Conservation (phyloP, 2,113 vertebrate genomes). For the Macquaria ambigua region DNA sequence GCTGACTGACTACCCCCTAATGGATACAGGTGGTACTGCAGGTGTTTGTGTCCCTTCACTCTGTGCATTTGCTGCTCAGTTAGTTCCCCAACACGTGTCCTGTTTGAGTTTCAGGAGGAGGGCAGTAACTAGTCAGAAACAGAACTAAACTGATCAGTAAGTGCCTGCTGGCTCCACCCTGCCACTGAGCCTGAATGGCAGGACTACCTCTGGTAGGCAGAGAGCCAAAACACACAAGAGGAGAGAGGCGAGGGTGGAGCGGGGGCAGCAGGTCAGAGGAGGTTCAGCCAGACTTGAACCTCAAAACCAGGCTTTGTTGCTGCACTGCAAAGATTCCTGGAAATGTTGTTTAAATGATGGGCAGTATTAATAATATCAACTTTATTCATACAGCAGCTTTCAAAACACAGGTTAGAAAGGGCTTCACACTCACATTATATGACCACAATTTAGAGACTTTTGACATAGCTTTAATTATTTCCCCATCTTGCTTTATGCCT, state of each 20-base stretch:
- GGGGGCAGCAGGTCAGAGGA: conserved; percentile 29
- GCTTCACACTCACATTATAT: too few species aligned
- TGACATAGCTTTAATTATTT: too few species aligned
- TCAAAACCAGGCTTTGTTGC: not conserved
- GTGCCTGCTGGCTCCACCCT: conserved; percentile 16
- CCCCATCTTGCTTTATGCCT: too few species aligned
- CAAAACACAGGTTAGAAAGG: too few species aligned
- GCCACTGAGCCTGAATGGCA: conserved; percentile 17
- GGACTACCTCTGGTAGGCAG: not conserved
- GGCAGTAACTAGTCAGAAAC: not conserved
- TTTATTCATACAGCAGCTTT: too few species aligned
- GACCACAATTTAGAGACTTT: too few species aligned
- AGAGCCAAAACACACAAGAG: conserved; percentile 37
- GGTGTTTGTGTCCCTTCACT: not conserved
- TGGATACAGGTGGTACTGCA: conserved; percentile 26
- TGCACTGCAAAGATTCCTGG: not conserved
- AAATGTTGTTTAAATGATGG: not conserved
- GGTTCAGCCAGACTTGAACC: conserved; percentile 18
- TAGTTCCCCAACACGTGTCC: not conserved
- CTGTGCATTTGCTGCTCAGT: not conserved
- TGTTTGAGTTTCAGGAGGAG: not conserved
- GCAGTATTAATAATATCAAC: not conserved
- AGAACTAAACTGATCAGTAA: not conserved
- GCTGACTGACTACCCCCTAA: conserved; percentile 40
- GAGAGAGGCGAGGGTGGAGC: conserved; percentile 6